Evolutionary conservation across 2,888 invertebrate species (phyloP).

Genomic region (Apocheima hispidaria): DNA sequence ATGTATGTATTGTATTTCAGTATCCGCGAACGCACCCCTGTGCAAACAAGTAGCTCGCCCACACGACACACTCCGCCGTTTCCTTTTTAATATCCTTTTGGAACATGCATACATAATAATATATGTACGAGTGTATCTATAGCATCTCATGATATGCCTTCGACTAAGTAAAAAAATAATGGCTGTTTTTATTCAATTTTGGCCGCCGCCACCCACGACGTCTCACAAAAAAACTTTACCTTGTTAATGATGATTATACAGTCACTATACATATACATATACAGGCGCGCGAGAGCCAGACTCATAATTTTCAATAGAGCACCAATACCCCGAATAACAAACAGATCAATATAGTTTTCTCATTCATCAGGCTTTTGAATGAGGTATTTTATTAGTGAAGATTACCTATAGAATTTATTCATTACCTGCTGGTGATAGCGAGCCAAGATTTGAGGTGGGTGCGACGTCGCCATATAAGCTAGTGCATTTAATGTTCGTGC

Average conservation of each 20-base stretch:
- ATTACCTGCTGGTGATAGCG: not conserved
- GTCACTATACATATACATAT: not conserved
- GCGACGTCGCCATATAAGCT: slow-evolving; percentile 9
- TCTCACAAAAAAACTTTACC: slow-evolving; percentile 25
- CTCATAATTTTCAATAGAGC: slow-evolving; percentile 7
- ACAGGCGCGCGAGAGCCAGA: not conserved
- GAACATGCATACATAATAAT: not conserved
- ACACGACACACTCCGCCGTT: not conserved
- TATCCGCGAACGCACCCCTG: not conserved
- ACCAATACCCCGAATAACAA: not conserved
- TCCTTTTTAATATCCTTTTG: slow-evolving; percentile 13
- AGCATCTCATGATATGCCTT: slow-evolving; percentile 1
- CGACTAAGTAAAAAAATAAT: slow-evolving; percentile 22
- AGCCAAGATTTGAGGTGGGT: not conserved
- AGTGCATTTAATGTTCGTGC: slow-evolving; percentile 17
- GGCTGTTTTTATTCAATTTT: slow-evolving; percentile 14
- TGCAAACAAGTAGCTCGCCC: slow-evolving; percentile 10
- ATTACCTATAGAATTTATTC: slow-evolving; percentile 1
- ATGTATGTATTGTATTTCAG: no score
- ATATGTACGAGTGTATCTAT: not conserved
- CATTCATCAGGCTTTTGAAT: not conserved
- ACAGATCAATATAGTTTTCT: not conserved
- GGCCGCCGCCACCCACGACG: slow-evolving; percentile 25
- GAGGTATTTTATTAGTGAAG: not conserved
- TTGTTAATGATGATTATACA: slow-evolving; percentile 27